Evolutionary conservation across 2,888 invertebrate species (phyloP).

Genomic region (Cosmopolites sordidus): DNA sequence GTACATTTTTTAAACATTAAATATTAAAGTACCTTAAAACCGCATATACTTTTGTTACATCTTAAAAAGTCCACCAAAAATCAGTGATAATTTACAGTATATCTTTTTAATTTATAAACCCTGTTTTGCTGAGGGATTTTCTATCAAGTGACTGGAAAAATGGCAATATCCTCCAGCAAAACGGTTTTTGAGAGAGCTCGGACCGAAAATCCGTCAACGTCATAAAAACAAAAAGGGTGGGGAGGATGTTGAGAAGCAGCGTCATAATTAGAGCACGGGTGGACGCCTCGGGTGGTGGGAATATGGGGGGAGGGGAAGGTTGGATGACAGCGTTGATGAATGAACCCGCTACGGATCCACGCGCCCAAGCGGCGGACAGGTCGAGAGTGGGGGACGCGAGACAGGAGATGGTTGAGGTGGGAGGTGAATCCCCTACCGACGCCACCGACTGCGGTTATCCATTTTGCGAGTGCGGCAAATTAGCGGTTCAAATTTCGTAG

Average conservation of each 20-base stretch:
- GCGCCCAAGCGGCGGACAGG: slow-evolving; percentile 20
- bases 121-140: no score
- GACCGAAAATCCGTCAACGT: no score
- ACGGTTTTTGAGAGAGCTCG: no score
- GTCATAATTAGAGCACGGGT: not conserved
- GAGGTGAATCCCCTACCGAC: not conserved
- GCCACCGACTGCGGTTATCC: slow-evolving; percentile 28
- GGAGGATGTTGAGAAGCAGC: not conserved
- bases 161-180: no score
- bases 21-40: no score
- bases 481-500: slow-evolving; percentile 33
- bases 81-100: no score
- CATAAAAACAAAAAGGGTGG: not conserved
- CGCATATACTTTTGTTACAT: no score
- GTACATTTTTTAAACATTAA: no score
- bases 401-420: slow-evolving; percentile 8
- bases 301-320: no score
- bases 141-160: no score
- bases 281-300: not conserved
- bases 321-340: slow-evolving; percentile 21
- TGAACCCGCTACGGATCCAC: slow-evolving; percentile 24
- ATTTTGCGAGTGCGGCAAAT: slow-evolving; percentile 38
- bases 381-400: slow-evolving; percentile 3
- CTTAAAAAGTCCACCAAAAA: no score
- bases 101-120: no score